A percentile compares a stretch with the other conserved stretches of the same genome.
These are phyloP conservation scores for Crypturellus tataupa DNA, from an alignment of 2,797 vertebrate species.

Conservation along the genomic window DNA sequence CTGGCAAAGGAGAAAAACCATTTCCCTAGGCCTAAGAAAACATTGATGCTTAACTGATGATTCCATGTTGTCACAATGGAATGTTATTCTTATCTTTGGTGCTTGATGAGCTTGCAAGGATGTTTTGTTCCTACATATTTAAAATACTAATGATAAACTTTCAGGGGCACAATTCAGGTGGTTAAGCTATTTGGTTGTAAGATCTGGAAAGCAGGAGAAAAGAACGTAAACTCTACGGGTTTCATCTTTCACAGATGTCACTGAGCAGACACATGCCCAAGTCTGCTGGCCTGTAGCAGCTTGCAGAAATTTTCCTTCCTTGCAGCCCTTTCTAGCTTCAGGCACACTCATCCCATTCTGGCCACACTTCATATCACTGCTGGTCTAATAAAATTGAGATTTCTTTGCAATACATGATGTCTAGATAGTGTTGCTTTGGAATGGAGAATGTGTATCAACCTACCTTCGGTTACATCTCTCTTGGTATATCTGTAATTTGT, in stretches of 20 bases:
- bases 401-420: neutral
- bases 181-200: constrained; percentile 8
- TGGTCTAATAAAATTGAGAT: neutral
- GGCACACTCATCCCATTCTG: neutral
- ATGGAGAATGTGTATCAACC: neutral
- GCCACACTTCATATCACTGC: neutral
- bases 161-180: neutral
- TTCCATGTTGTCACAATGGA: neutral
- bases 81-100: neutral
- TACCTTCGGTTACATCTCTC: constrained; percentile 86
- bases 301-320: neutral
- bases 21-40: neutral
- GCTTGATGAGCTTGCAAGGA: neutral
- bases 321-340: neutral
- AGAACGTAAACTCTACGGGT: neutral
- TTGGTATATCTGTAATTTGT: constrained; percentile 82
- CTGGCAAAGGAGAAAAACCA: neutral
- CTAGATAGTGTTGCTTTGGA: neutral
- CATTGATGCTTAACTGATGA: neutral
- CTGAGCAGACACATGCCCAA: constrained; percentile 17
- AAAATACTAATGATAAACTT: neutral
- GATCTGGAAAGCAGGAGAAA: neutral
- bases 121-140: neutral
- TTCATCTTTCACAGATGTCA: neutral
- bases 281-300: constrained; percentile 66